Evolutionary conservation across 2,888 invertebrate genomes (phyloP).

Genomic region (Eupeodes luniger): DNA sequence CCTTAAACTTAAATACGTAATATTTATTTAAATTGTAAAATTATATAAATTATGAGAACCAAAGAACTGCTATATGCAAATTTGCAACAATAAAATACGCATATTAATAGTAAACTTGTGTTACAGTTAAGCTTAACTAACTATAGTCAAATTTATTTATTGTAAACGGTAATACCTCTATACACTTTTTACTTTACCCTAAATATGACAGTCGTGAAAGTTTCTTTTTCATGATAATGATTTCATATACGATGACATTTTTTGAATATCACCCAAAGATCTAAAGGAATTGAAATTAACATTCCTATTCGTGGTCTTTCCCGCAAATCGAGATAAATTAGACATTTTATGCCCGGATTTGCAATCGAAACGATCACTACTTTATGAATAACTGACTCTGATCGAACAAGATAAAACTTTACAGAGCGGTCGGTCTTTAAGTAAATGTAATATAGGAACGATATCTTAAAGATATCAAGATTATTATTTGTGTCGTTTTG

Average conservation of each 20-base stretch:
- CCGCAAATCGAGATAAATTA: conserved; percentile 45
- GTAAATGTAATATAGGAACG: conserved; percentile 10
- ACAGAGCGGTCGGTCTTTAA: conserved; percentile 10
- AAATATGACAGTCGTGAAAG: neutral
- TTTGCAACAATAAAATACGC: neutral
- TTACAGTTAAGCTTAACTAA: conserved; percentile 1
- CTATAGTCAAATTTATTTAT: conserved; percentile 21
- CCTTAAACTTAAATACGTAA: too few relatives aligned
- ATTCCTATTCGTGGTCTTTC: conserved; percentile 31
- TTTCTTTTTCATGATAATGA: neutral
- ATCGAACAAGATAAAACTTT: conserved; percentile 24
- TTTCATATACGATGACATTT: too few relatives aligned
- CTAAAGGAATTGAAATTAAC: neutral
- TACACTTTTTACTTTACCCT: neutral
- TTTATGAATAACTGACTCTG: conserved; percentile 37
- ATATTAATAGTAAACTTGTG: neutral
- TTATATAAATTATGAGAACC: too few relatives aligned
- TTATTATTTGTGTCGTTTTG: neutral
- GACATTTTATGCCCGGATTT: conserved; percentile 54
- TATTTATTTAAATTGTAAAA: too few relatives aligned
- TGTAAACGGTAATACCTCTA: neutral
- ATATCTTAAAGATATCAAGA: neutral
- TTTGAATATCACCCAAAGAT: neutral
- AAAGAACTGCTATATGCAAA: neutral
- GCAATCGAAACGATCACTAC: conserved; percentile 48